phyloP scores from a whole-genome alignment of 2,888 invertebrate species.

The Sussaba pulchella region DNA sequence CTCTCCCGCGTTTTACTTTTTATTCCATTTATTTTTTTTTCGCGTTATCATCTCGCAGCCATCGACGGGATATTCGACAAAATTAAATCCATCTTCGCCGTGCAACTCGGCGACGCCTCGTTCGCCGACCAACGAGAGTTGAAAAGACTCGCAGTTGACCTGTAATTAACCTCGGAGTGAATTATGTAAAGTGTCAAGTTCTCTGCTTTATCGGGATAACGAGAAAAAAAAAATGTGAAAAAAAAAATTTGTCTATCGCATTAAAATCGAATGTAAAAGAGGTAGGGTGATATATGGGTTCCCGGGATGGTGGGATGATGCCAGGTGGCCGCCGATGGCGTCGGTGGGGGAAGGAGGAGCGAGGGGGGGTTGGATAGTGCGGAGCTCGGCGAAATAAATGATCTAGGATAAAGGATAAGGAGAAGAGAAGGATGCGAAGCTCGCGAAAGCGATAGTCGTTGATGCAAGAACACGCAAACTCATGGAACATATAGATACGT shows the following conservation, averaged over 20 bases:
- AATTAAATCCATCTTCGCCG: not conserved
- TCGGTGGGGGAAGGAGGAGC: no score
- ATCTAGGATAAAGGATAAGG: constrained; percentile 21
- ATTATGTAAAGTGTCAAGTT: not conserved
- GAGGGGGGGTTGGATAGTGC: no score
- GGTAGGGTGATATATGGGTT: constrained; percentile 1
- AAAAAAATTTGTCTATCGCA: constrained; percentile 2
- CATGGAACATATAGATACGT: not conserved
- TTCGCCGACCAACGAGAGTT: not conserved
- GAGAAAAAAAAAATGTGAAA: no score
- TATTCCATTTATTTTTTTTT: not conserved
- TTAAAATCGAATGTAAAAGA: constrained; percentile 24
- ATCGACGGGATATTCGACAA: not conserved
- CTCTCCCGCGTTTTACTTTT: not conserved
- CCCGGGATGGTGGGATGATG: not conserved
- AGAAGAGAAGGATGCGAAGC: constrained; percentile 4
- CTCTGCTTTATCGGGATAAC: not conserved
- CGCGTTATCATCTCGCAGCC: no score
- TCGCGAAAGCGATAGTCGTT: constrained; percentile 4
- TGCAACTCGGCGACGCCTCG: no score
- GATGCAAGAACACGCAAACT: constrained; percentile 11
- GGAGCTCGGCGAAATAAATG: constrained; percentile 22
- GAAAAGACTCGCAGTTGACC: not conserved
- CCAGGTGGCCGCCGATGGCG: constrained; percentile 9
- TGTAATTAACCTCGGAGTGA: not conserved